Evolutionary conservation across 2,113 vertebrate genomes (phyloP), one percentile per base, ranked within the genome.

Genomic region (Ceyx margarethae): DNA sequence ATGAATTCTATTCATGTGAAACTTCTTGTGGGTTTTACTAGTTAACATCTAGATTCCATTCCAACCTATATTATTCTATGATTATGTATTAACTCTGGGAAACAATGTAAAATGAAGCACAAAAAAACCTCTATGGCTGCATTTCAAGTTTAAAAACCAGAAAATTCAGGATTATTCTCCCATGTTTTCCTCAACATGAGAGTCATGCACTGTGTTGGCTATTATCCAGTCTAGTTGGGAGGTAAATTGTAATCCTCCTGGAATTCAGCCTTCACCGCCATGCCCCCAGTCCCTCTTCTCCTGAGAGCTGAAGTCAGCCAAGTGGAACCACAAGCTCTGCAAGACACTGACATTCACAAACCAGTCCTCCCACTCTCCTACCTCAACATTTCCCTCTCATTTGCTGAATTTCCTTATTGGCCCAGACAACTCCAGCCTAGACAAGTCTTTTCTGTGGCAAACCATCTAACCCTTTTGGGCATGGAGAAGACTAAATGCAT

Each of bases 211-310:
- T 81, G 40, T 8, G 0, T 71, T 95, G 95, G 94, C 88, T 84
- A 51, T 61, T 74, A 8, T 90, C 92, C 95, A 96, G 89, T 90
- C 95, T 87, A 82, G 60, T 48, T 96, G 95, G 92, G 94, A 96
- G 95, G 95, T 92, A 93, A 94, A 82, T 33, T 92, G 60, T 58
- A 85, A 48, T 85, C 56, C 64, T 85, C n/a, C 78, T 85, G 92
- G 87, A 94, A 95, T 79, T 64, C 64, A 92, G 86, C 64, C 78
- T 66, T 66, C 40, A 66, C 81, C 1, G 1, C 84, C 65, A 71
- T 66, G 68, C 54, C 35, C 46, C 54, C 1, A 1, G 53, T 58
- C 46, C 46, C 10, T 85, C 92, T 93, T 91, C 83, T 88, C 65
- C 69, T 61, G 54, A 87, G 75, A 92, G 72, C 87, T 80, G 60